Percentiles rank a stretch among this genome's conserved stretches.
Conservation (phyloP, 2,113 vertebrate genomes). For the Raja brachyura region DNA sequence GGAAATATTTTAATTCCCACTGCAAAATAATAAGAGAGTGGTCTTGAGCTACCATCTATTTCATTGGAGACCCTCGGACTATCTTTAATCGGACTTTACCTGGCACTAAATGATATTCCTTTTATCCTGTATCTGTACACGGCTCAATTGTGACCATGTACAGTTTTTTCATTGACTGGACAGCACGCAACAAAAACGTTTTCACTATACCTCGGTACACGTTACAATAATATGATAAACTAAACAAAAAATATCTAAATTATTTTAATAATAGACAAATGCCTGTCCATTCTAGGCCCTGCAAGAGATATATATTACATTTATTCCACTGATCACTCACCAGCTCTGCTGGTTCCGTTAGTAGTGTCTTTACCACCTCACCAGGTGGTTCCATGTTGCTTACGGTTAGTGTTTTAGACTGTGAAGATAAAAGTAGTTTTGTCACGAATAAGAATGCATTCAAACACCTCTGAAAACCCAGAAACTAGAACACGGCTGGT, state of each 20-base stretch:
- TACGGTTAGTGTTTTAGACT: conserved; percentile 81
- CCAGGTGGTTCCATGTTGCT: conserved; percentile 72
- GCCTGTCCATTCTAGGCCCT: background rate
- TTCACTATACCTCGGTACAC: too few relatives aligned
- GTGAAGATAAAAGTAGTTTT: conserved; percentile 42
- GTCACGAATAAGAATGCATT: background rate
- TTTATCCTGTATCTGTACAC: too few relatives aligned
- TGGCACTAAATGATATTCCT: too few relatives aligned
- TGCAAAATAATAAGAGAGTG: background rate
- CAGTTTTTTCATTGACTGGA: too few relatives aligned
- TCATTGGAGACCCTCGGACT: too few relatives aligned
- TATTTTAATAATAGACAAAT: background rate
- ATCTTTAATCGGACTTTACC: too few relatives aligned
- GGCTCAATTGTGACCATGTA: too few relatives aligned
- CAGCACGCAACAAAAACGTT: too few relatives aligned
- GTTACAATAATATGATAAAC: too few relatives aligned
- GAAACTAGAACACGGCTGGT: background rate
- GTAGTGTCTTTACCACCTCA: conserved; percentile 42
- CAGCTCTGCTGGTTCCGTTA: background rate
- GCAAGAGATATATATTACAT: background rate
- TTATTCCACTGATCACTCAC: background rate
- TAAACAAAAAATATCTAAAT: too few relatives aligned
- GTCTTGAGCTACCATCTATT: too few relatives aligned
- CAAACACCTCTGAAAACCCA: background rate
- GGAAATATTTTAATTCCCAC: background rate